These are phyloP conservation scores for Conchocele bisecta DNA, from an alignment of 2,888 invertebrate genomes.

Conservation along the genomic window DNA sequence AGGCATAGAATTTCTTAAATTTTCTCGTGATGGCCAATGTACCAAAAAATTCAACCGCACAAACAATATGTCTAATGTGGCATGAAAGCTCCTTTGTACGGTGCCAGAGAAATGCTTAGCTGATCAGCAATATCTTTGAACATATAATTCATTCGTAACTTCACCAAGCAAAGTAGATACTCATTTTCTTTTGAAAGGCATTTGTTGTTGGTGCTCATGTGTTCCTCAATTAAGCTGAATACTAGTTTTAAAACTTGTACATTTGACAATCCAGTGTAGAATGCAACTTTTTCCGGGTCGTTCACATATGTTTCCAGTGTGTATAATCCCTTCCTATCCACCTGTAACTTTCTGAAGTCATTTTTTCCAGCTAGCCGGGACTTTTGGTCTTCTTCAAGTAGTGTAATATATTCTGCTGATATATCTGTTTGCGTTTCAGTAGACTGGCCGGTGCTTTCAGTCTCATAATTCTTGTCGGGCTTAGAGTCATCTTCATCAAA, in stretches of 20 bases:
- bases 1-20: slow-evolving; percentile 32
- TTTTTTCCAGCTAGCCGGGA: too few relatives aligned
- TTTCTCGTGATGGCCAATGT: slow-evolving; percentile 28
- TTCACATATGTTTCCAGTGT: slow-evolving; percentile 10
- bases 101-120: slow-evolving; percentile 25
- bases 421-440: too few relatives aligned
- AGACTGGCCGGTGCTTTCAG: too few relatives aligned
- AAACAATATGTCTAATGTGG: slow-evolving; percentile 21
- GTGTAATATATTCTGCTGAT: too few relatives aligned
- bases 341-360: too few relatives aligned
- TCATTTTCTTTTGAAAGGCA: slow-evolving; percentile 25
- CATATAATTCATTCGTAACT: slow-evolving; percentile 28
- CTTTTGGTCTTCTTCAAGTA: too few relatives aligned
- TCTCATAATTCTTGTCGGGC: too few relatives aligned
- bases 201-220: slow-evolving; percentile 16
- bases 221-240: slow-evolving; percentile 16
- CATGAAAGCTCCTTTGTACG: slow-evolving; percentile 29
- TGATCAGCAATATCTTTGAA: slow-evolving; percentile 29
- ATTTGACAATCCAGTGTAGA: slow-evolving; percentile 35
- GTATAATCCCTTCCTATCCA: too few relatives aligned
- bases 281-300: slow-evolving; percentile 20
- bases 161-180: slow-evolving; percentile 31
- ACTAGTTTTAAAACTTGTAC: slow-evolving; percentile 16
- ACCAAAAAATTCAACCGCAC: slow-evolving; percentile 20
- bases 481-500: too few relatives aligned